Base-by-base conservation (phyloP, 2,888 invertebrate genomes). In the Hesperia comma region DNA sequence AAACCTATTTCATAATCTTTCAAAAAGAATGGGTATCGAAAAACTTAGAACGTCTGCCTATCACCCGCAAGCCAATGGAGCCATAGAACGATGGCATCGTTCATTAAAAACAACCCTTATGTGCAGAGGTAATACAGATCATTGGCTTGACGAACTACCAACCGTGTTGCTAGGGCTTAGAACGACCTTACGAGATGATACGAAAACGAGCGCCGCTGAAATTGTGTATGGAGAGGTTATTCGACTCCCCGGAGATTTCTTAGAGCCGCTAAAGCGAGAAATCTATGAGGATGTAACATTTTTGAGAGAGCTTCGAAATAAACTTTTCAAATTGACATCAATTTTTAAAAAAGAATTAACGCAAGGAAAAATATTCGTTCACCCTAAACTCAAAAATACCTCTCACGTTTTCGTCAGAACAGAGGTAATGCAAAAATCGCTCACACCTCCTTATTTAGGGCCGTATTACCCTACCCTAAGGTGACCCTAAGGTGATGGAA, bases 141-240 rank as follows among this genome's bases (percentile, higher is more conserved):
- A 54, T 6, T 62, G 61, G 61, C 1, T 62, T 15, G n/a, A 56
- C 17, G 49, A 55, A 19, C 19, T 63, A 19, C 41, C 63, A 49
- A 55, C n/a, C n/a, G n/a, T n/a, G n/a, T n/a, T n/a, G n/a, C n/a
- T n/a, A n/a, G n/a, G n/a, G n/a, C n/a, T n/a, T n/a, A n/a, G n/a
- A n/a, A n/a, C n/a, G n/a, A n/a, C n/a, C n/a, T n/a, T n/a, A n/a
- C n/a, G 49, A 56, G 63, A 63, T 43, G 63, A 63, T 19, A 55
- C 56, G 8, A 56, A 56, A 10, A 46, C 19, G 19, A 56, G 56
- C 46, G 63, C 56, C 19, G 56, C 49, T 3, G 63, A 63, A 56
- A 63, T 63, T 46, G 63, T 63, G 5, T 63, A 63, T 14, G 63
- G 63, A 32, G 63, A 63, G 49, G 19, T 49, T 37, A 56, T 63